Conservation (phyloP, 2,888 invertebrate species). For the Mesochorus sp. region DNA sequence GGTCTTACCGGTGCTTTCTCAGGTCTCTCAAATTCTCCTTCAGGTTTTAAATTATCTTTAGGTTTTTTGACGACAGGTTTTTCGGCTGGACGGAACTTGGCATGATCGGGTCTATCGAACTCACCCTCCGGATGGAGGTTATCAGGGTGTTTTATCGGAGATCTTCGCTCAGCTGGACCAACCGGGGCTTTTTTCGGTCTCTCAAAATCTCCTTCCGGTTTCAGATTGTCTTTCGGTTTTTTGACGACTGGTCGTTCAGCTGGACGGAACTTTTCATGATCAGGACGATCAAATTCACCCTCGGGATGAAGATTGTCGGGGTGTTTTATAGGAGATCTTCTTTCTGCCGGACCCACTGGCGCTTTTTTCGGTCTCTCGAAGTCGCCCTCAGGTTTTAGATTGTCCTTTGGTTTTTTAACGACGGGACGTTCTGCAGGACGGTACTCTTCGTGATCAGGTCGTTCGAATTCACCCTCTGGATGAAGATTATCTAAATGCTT, state of each 20-base stretch:
- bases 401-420: constrained; percentile 78
- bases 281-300: constrained; percentile 83
- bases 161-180: constrained; percentile 83
- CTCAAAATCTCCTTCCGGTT: constrained; percentile 83
- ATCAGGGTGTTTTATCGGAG: constrained; percentile 80
- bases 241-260: constrained; percentile 80
- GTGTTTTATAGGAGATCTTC: constrained; percentile 79
- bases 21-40: constrained; percentile 79
- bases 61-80: constrained; percentile 82
- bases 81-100: constrained; percentile 83
- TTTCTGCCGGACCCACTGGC: constrained; percentile 69
- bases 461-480: constrained; percentile 76
- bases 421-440: constrained; percentile 62
- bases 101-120: constrained; percentile 82
- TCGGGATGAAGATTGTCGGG: constrained; percentile 84
- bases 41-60: constrained; percentile 72
- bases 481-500: constrained; percentile 84
- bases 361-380: constrained; percentile 81
- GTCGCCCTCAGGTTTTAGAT: constrained; percentile 83
- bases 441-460: constrained; percentile 64
- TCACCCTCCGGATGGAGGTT: constrained; percentile 85
- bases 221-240: constrained; percentile 83
- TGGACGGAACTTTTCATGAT: constrained; percentile 70
- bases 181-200: constrained; percentile 83
- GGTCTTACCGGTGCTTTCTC: constrained; percentile 80